Conservation (phyloP, 2,797 vertebrate genomes). For the Acrossocheilus wenchowensis region DNA sequence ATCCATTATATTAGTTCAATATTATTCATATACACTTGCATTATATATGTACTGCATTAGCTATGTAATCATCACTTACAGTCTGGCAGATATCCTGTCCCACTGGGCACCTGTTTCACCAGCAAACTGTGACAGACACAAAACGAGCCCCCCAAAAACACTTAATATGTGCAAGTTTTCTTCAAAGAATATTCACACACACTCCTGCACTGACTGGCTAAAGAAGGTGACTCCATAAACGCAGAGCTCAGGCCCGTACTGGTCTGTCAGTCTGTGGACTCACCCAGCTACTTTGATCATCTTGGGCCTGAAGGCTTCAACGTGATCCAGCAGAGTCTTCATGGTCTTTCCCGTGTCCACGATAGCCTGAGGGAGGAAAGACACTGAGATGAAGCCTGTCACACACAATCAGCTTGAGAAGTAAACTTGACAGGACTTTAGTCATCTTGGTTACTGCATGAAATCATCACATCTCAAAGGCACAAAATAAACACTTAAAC, state of each 20-base stretch:
- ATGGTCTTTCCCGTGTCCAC: slow-evolving; percentile 91
- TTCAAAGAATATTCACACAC: background rate
- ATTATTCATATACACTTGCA: background rate
- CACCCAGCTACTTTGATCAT: slow-evolving; percentile 94
- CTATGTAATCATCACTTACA: slow-evolving; percentile 79
- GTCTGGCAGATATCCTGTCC: slow-evolving; percentile 84
- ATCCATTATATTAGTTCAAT: background rate
- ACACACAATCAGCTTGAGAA: slow-evolving; percentile 30
- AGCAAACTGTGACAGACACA: slow-evolving; percentile 80
- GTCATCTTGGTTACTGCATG: background rate
- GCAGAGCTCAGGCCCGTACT: background rate
- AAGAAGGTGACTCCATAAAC: background rate
- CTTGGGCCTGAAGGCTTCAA: slow-evolving; percentile 87
- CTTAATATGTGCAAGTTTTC: background rate
- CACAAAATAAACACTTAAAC: background rate
- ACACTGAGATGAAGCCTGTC: slow-evolving; percentile 3
- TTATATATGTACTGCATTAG: background rate
- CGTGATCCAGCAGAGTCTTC: slow-evolving; percentile 85
- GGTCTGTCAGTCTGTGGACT: slow-evolving; percentile 59
- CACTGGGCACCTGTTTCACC: slow-evolving; percentile 87
- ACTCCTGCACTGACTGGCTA: background rate
- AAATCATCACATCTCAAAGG: background rate
- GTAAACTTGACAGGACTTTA: background rate
- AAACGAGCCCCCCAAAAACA: background rate
- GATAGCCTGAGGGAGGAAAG: slow-evolving; percentile 80